These are phyloP conservation scores for Pectinophora gossypiella DNA, from an alignment of 1,140 invertebrate genomes.

Conservation along the genomic window DNA sequence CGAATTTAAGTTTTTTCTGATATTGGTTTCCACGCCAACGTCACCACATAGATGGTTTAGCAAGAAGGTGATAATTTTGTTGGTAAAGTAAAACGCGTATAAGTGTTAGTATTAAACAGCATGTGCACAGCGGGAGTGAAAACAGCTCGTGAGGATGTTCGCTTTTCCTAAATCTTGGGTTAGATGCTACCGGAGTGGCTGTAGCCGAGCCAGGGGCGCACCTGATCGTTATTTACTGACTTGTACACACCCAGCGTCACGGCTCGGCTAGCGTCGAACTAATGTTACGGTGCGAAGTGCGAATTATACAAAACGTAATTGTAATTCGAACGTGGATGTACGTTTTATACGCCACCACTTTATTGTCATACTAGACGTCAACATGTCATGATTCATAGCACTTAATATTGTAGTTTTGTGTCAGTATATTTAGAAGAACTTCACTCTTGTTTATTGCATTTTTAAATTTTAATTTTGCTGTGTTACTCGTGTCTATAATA, in stretches of 20 bases:
- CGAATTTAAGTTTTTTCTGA: too few species aligned
- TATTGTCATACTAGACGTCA: slow-evolving; percentile 21
- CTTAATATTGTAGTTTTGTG: slow-evolving; percentile 37
- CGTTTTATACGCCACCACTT: slow-evolving; percentile 14
- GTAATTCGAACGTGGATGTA: slow-evolving; percentile 18
- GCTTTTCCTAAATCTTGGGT: slow-evolving; percentile 31
- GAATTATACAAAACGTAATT: slow-evolving; percentile 15
- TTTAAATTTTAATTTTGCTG: slow-evolving; percentile 4
- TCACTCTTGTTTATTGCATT: slow-evolving; percentile 28
- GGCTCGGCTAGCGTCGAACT: slow-evolving; percentile 21
- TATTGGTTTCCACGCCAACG: too few species aligned
- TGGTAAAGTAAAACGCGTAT: too few species aligned
- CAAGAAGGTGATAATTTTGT: too few species aligned
- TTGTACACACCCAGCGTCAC: neutral
- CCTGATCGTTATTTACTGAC: neutral
- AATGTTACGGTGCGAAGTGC: slow-evolving; percentile 15
- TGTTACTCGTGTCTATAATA: neutral
- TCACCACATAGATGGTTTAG: too few species aligned
- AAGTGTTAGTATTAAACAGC: neutral
- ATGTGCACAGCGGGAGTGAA: slow-evolving; percentile 24
- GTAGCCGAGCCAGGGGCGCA: slow-evolving; percentile 22
- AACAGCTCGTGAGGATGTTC: slow-evolving; percentile 30
- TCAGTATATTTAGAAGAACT: slow-evolving; percentile 32
- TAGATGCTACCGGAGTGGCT: slow-evolving; percentile 21
- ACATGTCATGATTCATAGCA: slow-evolving; percentile 31